Percentiles rank a stretch among this genome's conserved stretches.
Evolutionary conservation across 2,888 invertebrate species (phyloP).

Genomic region (Matsumyia berberina): DNA sequence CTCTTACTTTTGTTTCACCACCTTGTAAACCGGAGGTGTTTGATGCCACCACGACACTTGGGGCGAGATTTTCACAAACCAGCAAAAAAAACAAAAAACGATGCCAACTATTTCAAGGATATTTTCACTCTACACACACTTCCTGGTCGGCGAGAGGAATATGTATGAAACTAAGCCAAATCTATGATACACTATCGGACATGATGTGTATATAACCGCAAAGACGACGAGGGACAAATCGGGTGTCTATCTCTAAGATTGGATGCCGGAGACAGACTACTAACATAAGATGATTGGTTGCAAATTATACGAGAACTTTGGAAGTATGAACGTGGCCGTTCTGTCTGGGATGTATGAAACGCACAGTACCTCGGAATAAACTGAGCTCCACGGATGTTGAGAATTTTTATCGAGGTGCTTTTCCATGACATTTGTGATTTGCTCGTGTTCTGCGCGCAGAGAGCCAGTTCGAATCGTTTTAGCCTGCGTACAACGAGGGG

Average conservation of each 20-base stretch:
- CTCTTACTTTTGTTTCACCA: constrained; percentile 72
- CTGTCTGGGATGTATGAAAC: constrained; percentile 46
- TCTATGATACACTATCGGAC: constrained; percentile 4
- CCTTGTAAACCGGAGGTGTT: constrained; percentile 40
- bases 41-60: constrained; percentile 49
- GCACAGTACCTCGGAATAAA: constrained; percentile 57
- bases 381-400: constrained; percentile 52
- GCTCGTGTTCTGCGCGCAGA: constrained; percentile 64
- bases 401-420: constrained; percentile 45
- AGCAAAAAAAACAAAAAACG: constrained; percentile 27
- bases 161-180: constrained; percentile 3
- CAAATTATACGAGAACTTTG: constrained; percentile 64
- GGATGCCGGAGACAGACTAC: constrained; percentile 42
- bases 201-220: constrained; percentile 16
- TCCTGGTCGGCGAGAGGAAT: constrained; percentile 43
- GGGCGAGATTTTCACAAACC: constrained; percentile 8
- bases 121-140: constrained; percentile 49
- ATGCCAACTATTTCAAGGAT: constrained; percentile 42
- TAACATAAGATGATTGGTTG: constrained; percentile 49
- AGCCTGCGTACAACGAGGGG: constrained; percentile 28
- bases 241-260: constrained; percentile 32
- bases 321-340: constrained; percentile 15
- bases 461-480: constrained; percentile 24
- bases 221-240: constrained; percentile 8
- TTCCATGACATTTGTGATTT: constrained; percentile 63